A percentile compares a stretch with the other conserved stretches of the same genome.
These are phyloP conservation scores for Geotria australis DNA, from an alignment of 2,797 vertebrate genomes.

Conservation along the genomic window DNA sequence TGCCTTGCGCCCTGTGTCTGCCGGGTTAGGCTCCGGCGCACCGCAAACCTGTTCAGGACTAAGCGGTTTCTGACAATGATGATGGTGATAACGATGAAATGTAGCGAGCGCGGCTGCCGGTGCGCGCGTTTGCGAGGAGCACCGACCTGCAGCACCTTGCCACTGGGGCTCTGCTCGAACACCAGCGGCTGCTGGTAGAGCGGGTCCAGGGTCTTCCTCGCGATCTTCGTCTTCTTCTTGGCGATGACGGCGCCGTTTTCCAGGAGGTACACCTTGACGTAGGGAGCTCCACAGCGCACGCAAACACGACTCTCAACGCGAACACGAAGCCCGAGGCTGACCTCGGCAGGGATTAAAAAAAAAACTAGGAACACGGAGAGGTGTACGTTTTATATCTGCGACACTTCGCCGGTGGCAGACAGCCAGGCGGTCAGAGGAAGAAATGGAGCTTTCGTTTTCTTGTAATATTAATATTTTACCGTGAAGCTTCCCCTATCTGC, in stretches of 20 bases:
- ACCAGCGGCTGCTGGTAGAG: slow-evolving; percentile 74
- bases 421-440: not conserved
- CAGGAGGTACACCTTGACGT: slow-evolving; percentile 73
- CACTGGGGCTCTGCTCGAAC: slow-evolving; percentile 77
- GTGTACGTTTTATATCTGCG: not conserved
- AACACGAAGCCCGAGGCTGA: not conserved
- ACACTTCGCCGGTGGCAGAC: not conserved
- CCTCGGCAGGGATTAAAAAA: not conserved
- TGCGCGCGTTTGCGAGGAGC: not conserved
- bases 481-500: no score
- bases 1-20: no score
- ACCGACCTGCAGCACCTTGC: slow-evolving; percentile 71
- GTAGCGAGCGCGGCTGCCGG: no score
- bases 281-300: slow-evolving; percentile 27
- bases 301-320: not conserved
- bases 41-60: no score
- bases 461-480: no score
- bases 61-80: no score
- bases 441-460: not conserved
- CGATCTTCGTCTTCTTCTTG: slow-evolving; percentile 85
- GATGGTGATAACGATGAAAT: no score
- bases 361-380: not conserved
- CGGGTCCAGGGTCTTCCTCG: slow-evolving; percentile 66
- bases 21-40: no score
- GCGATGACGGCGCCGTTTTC: slow-evolving; percentile 67